Base-by-base conservation (phyloP, 2,113 vertebrate species). In the Ibidorhyncha struthersii region DNA sequence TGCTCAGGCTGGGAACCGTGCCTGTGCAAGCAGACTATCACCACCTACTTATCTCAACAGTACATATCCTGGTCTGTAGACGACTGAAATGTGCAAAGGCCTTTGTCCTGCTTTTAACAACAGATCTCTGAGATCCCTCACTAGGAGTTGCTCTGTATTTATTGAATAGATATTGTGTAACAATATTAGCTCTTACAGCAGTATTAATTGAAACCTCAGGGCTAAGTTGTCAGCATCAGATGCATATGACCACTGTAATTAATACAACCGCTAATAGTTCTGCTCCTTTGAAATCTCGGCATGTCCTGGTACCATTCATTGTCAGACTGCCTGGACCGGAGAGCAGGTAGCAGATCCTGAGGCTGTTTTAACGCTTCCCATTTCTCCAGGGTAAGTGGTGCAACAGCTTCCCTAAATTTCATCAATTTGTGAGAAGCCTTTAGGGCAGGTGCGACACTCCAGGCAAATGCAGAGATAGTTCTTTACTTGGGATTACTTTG, bases 301-400 rank as follows among this genome's bases (percentile, higher is more conserved):
- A 0, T 32, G 23, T 10, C 16, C 41, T 56, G 27, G 14, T 10
- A 14, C 14, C 17, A 3, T 3, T 9, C 8, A 5, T 2, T 25
- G 30, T 17, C 36, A 26, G 67, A 30, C 7, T 29, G 20, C 5
- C 43, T 14, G 43, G 32, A 50, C 18, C 22, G 14, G 47, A 14
- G 50, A 30, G 55, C 49, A 30, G 14, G 4, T 4, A 29, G 67
- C 3, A 3, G 40, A 23, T 41, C 49, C 67, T 2, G 5, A 36
- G 34, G 23, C 29, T 45, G 14, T 23, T 53, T 47, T 23, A 61
- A 30, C 19, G 3, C 5, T 61, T 34, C 19, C 10, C 27, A 14
- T 27, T 67, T 82, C 38, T 52, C 12, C 36, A 26, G 3, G 9
- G 52, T 12, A 50, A 14, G 14, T 12, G 41, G 49, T 40, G n/a